Conservation (phyloP, 2,888 invertebrate species). For the Habroteleia sp. region DNA sequence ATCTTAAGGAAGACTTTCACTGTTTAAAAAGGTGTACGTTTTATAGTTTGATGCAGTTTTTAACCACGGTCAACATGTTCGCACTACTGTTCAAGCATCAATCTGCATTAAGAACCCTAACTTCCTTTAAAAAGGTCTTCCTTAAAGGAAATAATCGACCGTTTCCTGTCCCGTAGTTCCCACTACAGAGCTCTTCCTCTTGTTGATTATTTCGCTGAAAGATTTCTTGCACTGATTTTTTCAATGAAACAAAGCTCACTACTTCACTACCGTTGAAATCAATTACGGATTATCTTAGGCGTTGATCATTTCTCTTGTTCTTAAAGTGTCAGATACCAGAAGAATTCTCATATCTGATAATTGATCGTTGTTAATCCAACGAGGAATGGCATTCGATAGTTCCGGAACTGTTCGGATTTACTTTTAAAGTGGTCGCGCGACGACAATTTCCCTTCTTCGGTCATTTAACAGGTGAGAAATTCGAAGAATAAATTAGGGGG, state of each 20-base stretch:
- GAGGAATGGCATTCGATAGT: no score
- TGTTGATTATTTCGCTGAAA: conserved; percentile 18
- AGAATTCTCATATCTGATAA: no score
- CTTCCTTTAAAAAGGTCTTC: conserved; percentile 41
- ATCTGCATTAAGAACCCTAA: conserved; percentile 19
- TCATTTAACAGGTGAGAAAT: conserved; percentile 27
- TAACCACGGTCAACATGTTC: neutral
- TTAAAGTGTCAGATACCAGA: no score
- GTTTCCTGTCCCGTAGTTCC: conserved; percentile 23
- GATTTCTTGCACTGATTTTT: neutral
- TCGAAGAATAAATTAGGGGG: conserved; percentile 13
- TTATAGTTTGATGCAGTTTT: neutral
- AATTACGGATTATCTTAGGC: neutral
- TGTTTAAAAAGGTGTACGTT: neutral
- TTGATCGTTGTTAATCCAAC: no score
- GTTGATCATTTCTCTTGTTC: no score
- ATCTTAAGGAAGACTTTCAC: conserved; percentile 9
- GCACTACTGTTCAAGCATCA: neutral
- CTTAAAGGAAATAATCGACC: conserved; percentile 49
- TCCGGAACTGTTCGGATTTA: neutral
- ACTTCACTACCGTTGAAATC: neutral
- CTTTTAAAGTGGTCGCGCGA: neutral
- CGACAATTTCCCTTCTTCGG: conserved; percentile 17
- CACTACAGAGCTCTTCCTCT: conserved; percentile 11
- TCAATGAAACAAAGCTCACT: neutral